Evolutionary conservation across 2,888 invertebrate species (phyloP).

Genomic region (Chydorus sphaericus): DNA sequence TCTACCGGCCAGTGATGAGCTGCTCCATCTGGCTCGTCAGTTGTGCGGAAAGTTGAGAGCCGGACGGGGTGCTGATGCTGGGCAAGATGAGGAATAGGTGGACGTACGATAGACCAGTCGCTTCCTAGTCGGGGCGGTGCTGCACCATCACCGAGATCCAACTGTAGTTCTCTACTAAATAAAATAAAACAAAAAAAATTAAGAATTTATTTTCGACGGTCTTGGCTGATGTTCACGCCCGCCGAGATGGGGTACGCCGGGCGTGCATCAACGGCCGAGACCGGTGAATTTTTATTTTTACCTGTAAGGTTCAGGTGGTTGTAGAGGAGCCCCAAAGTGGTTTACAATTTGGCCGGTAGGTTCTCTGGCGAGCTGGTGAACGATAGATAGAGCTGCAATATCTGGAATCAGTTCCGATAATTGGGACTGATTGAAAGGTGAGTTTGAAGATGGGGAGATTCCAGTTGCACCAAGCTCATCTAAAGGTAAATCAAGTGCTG

Average conservation of each 20-base stretch:
- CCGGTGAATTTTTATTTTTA: neutral
- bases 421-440: constrained; percentile 40
- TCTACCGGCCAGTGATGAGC: neutral
- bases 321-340: constrained; percentile 21
- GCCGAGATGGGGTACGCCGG: no score
- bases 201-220: neutral
- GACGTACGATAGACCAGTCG: neutral
- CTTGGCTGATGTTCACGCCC: no score
- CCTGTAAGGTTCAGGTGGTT: constrained; percentile 29
- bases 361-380: constrained; percentile 43
- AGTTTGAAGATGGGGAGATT: neutral
- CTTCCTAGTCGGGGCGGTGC: neutral
- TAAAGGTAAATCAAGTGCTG: neutral
- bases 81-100: neutral
- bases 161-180: constrained; percentile 42
- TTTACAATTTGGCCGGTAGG: neutral
- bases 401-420: constrained; percentile 76
- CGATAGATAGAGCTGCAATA: constrained; percentile 68
- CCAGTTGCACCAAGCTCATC: neutral
- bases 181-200: neutral
- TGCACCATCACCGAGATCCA: constrained; percentile 67
- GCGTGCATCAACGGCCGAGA: no score
- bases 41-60: constrained; percentile 4
- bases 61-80: neutral
- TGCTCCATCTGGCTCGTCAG: neutral